phyloP scores from a whole-genome alignment of 1,140 invertebrate species.

The Telenomus remus region DNA sequence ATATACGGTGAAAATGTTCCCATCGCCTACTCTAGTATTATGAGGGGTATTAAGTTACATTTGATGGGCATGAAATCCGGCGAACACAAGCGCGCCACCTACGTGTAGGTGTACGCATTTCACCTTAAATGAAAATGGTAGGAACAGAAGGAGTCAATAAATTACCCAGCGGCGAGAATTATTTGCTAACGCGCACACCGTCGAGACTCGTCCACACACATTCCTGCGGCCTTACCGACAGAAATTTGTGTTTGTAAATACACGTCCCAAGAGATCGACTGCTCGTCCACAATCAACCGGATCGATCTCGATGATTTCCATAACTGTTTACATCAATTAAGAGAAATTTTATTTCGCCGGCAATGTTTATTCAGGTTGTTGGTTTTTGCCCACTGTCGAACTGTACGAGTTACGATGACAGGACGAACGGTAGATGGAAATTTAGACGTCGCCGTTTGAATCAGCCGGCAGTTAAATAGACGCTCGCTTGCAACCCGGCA shows the following conservation, averaged over 20 bases:
- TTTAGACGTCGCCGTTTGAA: conserved; percentile 19
- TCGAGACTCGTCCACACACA: no score
- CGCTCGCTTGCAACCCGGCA: conserved; percentile 19
- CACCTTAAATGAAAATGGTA: conserved; percentile 32
- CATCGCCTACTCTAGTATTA: conserved; percentile 6
- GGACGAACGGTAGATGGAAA: conserved; percentile 4
- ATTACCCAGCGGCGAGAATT: conserved; percentile 26
- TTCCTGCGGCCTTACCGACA: no score
- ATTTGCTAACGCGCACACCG: conserved; percentile 8
- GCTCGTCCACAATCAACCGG: no score
- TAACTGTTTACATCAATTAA: no score
- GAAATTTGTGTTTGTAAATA: no score
- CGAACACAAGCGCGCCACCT: conserved; percentile 3
- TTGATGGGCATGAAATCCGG: conserved; percentile 35
- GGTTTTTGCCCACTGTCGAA: no score
- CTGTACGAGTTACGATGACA: no score
- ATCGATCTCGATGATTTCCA: no score
- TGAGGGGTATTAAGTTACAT: conserved; percentile 48
- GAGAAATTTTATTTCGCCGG: no score
- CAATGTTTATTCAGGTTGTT: no score
- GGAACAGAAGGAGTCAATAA: conserved; percentile 43
- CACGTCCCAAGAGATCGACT: no score
- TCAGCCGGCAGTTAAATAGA: conserved; percentile 31
- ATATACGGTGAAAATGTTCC: no score
- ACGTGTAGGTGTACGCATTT: conserved; percentile 17